Conservation (phyloP, 2,113 vertebrate genomes). For the Penelope pileata region DNA sequence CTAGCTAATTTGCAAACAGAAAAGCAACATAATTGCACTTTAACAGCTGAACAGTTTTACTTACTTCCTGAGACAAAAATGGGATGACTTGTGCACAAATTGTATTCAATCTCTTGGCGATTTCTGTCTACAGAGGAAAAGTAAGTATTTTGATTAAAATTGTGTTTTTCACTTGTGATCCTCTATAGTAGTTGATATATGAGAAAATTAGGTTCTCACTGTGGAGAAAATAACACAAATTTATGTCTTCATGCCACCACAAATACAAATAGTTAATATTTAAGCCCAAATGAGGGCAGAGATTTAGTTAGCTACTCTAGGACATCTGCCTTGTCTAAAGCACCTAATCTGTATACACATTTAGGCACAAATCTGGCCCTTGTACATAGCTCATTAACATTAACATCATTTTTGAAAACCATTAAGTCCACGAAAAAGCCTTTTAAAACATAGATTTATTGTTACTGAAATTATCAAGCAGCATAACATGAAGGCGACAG, state of each 20-base stretch:
- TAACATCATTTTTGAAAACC: conserved; percentile 39
- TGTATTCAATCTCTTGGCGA: conserved; percentile 97
- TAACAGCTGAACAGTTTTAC: conserved; percentile 81
- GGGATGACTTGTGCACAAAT: conserved; percentile 99
- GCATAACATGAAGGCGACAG: background rate
- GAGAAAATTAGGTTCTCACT: background rate
- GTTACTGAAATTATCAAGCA: conserved; percentile 2
- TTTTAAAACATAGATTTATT: conserved; percentile 39
- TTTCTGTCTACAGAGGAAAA: conserved; percentile 89
- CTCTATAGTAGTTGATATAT: too few species aligned
- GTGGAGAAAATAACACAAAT: background rate
- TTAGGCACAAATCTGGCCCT: conserved; percentile 37
- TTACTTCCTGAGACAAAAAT: conserved; percentile 99
- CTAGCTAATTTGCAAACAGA: conserved; percentile 83
- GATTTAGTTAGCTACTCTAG: conserved; percentile 3
- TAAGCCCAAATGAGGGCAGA: background rate
- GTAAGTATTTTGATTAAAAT: conserved; percentile 63
- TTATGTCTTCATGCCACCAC: background rate
- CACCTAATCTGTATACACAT: conserved; percentile 18
- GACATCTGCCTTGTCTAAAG: conserved; percentile 39
- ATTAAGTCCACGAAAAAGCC: conserved; percentile 5
- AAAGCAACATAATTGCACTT: conserved; percentile 81
- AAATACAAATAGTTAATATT: background rate
- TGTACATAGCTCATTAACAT: conserved; percentile 42
- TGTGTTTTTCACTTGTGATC: background rate